phyloP scores from a whole-genome alignment of 1,140 invertebrate genomes.

The Hesperophylax magnus region DNA sequence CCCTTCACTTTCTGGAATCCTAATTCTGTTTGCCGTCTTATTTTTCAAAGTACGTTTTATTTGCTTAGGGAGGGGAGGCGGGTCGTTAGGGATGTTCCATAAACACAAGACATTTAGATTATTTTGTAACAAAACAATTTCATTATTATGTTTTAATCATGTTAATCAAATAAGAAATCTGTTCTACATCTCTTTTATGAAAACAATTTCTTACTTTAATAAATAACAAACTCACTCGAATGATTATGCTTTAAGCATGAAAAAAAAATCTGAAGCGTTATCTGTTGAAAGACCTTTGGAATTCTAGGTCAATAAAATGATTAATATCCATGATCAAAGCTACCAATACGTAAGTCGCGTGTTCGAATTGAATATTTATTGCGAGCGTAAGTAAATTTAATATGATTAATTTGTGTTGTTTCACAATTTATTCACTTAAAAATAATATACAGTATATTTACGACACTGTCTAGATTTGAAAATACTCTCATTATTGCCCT shows the following conservation, averaged over 20 bases:
- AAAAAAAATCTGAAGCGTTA: no score
- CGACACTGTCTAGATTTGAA: no score
- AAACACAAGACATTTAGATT: not conserved
- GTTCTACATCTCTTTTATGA: not conserved
- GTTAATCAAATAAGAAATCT: not conserved
- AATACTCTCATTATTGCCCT: no score
- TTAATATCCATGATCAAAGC: not conserved
- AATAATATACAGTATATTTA: no score
- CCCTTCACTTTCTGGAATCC: slow-evolving; percentile 29
- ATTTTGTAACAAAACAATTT: no score
- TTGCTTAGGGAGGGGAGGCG: slow-evolving; percentile 23
- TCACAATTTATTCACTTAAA: no score
- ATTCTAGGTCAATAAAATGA: not conserved
- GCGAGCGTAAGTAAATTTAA: no score
- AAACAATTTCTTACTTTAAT: no score
- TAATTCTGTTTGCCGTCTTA: slow-evolving; percentile 46
- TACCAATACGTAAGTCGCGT: not conserved
- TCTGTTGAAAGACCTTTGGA: not conserved
- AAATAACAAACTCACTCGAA: no score
- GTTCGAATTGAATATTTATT: no score
- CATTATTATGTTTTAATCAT: not conserved
- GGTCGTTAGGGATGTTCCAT: slow-evolving; percentile 13
- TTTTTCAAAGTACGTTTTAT: slow-evolving; percentile 47
- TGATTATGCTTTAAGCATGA: no score
- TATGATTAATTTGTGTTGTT: no score